Percentiles rank a stretch among this genome's conserved stretches.
These are phyloP conservation scores for Xiphophorus birchmanni DNA, from an alignment of 2,797 vertebrate species.

Conservation along the genomic window DNA sequence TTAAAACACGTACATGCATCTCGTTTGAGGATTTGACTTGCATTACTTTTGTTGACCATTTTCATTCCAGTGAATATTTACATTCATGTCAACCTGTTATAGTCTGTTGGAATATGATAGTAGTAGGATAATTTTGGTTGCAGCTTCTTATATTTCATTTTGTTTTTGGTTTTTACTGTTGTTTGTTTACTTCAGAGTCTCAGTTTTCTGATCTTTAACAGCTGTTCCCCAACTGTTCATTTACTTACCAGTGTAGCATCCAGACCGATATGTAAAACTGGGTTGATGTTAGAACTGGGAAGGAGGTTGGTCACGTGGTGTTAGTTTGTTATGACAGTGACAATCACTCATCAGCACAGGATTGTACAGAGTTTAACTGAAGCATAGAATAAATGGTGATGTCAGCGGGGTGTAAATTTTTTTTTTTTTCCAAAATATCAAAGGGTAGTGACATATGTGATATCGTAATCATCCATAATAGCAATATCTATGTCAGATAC, in stretches of 20 bases:
- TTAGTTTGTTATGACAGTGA: no score
- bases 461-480: no score
- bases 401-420: no score
- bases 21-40: neutral
- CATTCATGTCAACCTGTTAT: neutral
- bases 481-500: no score
- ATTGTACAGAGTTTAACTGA: no score
- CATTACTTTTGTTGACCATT: neutral
- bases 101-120: neutral
- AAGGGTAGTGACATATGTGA: no score
- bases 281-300: no score
- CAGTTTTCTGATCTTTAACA: neutral
- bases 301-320: no score
- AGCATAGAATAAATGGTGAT: no score
- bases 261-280: no score
- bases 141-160: neutral
- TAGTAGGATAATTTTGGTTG: neutral
- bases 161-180: neutral
- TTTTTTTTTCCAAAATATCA: no score
- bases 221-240: neutral
- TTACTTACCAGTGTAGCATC: neutral
- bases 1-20: neutral
- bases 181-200: neutral
- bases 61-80: neutral
- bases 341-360: no score